Base-by-base conservation (phyloP, 2,113 vertebrate genomes). In the Peromyscus maniculatus region DNA sequence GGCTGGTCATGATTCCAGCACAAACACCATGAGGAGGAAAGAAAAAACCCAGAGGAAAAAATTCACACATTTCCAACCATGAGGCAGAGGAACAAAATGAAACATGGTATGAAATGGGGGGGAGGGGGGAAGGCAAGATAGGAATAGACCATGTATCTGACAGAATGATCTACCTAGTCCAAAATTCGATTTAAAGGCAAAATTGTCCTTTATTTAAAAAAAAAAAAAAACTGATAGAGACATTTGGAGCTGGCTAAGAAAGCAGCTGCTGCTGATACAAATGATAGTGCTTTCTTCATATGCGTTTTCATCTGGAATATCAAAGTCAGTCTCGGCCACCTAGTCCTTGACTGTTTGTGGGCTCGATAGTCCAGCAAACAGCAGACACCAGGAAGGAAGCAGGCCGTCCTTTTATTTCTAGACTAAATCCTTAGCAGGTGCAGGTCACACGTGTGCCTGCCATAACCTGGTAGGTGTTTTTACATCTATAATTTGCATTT, bases 31-130 rank as follows among this genome's bases (percentile, higher is more conserved):
- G 64, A 66, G 57, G 83, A 24, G 46, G n/a, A 83, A 93, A 89
- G 46, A 66, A 96, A 94, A 57, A 67, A 24, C 55, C 78, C 46
- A 88, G 67, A 93, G 91, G 91, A 93, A 78, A 96, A 96, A 93
- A 95, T 95, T 96, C 88, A 72, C 88, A 87, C n/a, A 90, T 97
- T 96, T 96, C 79, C 72, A 97, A 91, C n/a, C 93, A 77, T 87
- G 67, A 89, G 77, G 75, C 93, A 95, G 89, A 97, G n/a, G 83
- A 95, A 95, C 89, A 93, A 97, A 94, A 96, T 83, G 28, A 87
- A 91, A 96, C 91, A 86, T 93, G 62, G 75, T 92, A 97, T 80
- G 83, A 82, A 93, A 43, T 33, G 67, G 72, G 16, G n/a, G n/a
- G 6, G 15, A 2, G 15, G 69, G 67, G 33, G 43, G 5, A 49